Percentiles rank a stretch among this genome's conserved stretches.
These are phyloP conservation scores for Hippolais icterina DNA, from an alignment of 2,113 vertebrate genomes.

Conservation along the genomic window DNA sequence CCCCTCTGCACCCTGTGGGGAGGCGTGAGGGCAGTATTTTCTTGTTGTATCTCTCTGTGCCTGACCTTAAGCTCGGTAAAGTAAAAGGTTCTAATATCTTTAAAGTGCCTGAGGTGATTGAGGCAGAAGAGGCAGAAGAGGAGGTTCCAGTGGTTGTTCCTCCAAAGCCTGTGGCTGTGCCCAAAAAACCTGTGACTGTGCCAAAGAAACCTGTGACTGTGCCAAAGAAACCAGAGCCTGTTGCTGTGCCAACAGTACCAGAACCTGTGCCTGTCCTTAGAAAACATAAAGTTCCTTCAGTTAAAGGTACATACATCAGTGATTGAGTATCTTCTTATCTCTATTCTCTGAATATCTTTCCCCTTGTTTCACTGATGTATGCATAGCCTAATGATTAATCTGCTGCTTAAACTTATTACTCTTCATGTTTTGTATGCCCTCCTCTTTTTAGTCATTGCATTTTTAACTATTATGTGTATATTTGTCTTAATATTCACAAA, in stretches of 20 bases:
- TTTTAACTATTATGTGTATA: neutral
- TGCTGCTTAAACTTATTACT: neutral
- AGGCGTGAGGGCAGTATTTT: neutral
- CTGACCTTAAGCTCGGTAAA: neutral
- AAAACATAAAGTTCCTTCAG: neutral
- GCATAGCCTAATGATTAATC: neutral
- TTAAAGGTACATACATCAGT: conserved; percentile 45
- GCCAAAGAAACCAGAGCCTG: conserved; percentile 8
- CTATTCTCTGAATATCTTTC: neutral
- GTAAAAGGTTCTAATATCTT: neutral
- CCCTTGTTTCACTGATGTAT: neutral
- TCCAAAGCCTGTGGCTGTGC: neutral
- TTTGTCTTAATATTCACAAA: neutral
- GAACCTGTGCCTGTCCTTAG: neutral
- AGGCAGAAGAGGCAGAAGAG: neutral
- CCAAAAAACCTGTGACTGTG: neutral
- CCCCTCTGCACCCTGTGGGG: neutral
- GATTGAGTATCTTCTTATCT: neutral
- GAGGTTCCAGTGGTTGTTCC: neutral
- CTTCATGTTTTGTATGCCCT: neutral
- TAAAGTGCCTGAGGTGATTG: neutral
- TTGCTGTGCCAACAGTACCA: neutral
- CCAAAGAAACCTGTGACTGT: neutral
- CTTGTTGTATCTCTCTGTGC: neutral
- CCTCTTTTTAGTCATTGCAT: neutral